Percentiles rank a stretch among this genome's conserved stretches.
phyloP scores from a whole-genome alignment of 2,797 vertebrate species.

The Phalanger gymnotis region DNA sequence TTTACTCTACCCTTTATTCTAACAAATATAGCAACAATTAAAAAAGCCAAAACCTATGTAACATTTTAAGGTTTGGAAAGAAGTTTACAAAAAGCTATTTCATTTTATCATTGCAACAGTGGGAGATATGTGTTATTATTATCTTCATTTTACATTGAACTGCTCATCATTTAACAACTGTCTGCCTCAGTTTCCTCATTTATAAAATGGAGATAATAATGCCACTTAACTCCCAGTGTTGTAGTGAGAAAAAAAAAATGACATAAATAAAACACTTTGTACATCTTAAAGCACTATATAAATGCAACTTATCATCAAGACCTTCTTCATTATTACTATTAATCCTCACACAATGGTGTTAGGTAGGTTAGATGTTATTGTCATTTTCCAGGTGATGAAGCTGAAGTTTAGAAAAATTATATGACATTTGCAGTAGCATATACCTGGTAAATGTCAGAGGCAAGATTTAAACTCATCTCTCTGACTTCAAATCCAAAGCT shows the following conservation, averaged over 20 bases:
- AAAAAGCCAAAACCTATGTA: not conserved
- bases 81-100: not conserved
- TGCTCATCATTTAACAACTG: not conserved
- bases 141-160: not conserved
- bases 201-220: conserved; percentile 26
- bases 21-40: not conserved
- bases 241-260: not conserved
- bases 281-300: not conserved
- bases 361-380: not conserved
- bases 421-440: not conserved
- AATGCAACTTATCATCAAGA: not conserved
- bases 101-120: not conserved
- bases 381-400: conserved; percentile 21
- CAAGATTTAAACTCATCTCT: not conserved
- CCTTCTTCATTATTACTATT: not conserved
- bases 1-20: not conserved
- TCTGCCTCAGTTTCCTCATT: not conserved
- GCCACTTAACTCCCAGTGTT: not conserved
- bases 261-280: not conserved
- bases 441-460: not conserved
- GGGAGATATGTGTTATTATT: not conserved
- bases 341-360: not conserved
- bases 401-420: not conserved
- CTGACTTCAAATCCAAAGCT: conserved; percentile 6
- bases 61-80: not conserved